Conservation (phyloP, 2,797 vertebrate species). For the Hoplostethus mediterraneus region DNA sequence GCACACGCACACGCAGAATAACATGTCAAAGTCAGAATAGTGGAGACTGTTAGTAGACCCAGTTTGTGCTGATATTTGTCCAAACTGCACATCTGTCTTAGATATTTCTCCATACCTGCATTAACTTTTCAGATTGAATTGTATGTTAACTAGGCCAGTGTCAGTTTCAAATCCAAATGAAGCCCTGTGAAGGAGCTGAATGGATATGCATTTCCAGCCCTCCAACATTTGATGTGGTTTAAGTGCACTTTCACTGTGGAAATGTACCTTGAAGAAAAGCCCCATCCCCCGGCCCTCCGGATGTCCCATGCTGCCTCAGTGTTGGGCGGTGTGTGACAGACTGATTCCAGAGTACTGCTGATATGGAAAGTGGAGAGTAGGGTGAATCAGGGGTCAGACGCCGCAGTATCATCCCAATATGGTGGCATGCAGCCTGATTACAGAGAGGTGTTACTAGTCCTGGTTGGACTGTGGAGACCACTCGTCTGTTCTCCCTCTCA, state of each 20-base stretch:
- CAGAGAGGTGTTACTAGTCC: constrained; percentile 66
- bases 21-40: neutral
- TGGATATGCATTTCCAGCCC: neutral
- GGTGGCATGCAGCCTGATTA: constrained; percentile 48
- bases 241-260: constrained; percentile 13
- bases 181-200: neutral
- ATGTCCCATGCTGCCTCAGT: constrained; percentile 29
- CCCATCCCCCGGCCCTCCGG: constrained; percentile 14
- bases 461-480: constrained; percentile 24
- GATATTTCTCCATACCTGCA: constrained; percentile 2
- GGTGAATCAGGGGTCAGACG: constrained; percentile 65
- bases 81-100: constrained; percentile 1
- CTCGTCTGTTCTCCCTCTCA: constrained; percentile 44
- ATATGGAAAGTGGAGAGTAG: constrained; percentile 74
- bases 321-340: constrained; percentile 59
- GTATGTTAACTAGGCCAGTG: neutral
- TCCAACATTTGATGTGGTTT: neutral
- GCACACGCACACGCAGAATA: neutral
- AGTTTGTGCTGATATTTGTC: neutral
- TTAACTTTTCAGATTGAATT: constrained; percentile 4
- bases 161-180: constrained; percentile 1
- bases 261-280: constrained; percentile 31
- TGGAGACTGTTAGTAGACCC: constrained; percentile 3
- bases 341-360: constrained; percentile 69
- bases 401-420: constrained; percentile 60